A percentile compares a stretch with the other conserved stretches of the same genome.
Evolutionary conservation across 2,113 vertebrate species (phyloP).

Genomic region (Python bivittatus): DNA sequence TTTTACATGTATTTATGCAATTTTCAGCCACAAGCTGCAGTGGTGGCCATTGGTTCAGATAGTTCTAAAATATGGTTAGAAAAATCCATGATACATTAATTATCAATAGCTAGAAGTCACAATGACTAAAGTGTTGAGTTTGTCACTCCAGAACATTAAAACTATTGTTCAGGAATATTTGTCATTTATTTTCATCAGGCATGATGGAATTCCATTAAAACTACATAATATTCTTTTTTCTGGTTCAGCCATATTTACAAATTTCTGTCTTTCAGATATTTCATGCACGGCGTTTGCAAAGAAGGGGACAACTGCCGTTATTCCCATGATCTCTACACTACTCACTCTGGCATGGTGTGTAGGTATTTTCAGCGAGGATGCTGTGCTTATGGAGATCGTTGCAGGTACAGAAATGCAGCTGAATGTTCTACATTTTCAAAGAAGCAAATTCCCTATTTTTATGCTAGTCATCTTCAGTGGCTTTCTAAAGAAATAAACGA

Average conservation of each 20-base stretch:
- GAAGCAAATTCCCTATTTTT: neutral
- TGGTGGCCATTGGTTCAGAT: neutral
- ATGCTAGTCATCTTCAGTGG: neutral
- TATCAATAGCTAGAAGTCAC: neutral
- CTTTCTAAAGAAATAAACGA: neutral
- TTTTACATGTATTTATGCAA: neutral
- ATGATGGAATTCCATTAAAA: neutral
- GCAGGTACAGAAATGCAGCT: conserved; percentile 82
- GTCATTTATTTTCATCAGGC: neutral
- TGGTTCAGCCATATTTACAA: conserved; percentile 3
- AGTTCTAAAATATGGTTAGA: neutral
- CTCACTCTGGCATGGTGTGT: conserved; percentile 90
- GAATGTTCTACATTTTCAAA: neutral
- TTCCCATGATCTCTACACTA: conserved; percentile 90
- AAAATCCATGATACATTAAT: neutral
- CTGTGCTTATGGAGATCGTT: conserved; percentile 93
- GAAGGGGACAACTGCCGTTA: conserved; percentile 97
- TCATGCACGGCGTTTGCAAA: conserved; percentile 98
- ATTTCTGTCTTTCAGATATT: conserved; percentile 81
- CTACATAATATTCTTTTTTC: neutral
- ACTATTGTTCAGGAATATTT: neutral
- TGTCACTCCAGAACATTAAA: neutral
- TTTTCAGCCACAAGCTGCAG: neutral
- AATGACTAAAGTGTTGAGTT: neutral
- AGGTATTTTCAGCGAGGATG: conserved; percentile 96